Evolutionary conservation across 2,888 invertebrate genomes (phyloP), one percentile per base, ranked within the genome.

Genomic region (Tridacna gigas): DNA sequence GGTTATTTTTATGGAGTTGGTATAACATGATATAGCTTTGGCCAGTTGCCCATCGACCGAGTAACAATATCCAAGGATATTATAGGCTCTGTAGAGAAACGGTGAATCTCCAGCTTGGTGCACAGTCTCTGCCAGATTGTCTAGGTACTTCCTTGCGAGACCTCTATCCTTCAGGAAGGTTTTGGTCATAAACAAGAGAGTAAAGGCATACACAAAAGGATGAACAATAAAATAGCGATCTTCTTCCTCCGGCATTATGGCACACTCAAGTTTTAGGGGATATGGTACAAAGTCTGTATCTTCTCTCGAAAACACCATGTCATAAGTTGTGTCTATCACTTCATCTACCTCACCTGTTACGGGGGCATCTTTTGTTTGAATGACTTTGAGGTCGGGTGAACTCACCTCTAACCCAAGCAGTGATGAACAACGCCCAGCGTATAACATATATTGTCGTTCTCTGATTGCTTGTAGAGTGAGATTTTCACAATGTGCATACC

Each of bases 261-360:
- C 81, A 56, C 81, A 82, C 56, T 77, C 81, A 66, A 66, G 77
- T 37, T 77, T 47, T 7, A 82, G 5, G 7, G 81, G 73, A n/a
- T 73, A 65, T n/a, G 81, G 77, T 7, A 82, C 77, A 45, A 61
- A 67, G 51, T 51, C 9, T 9, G 56, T 22, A 56, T 82, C 81
- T 25, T 73, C 20, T 15, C 60, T 28, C 18, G 77, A 65, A 45
- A 77, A 82, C 5, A 67, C 26, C 25, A 77, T 56, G 37, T 82
- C 81, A 73, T 60, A 77, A 15, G 56, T 74, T 18, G 69, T 22
- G 3, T 67, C 18, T 26, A 37, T 71, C 20, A 18, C 9, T 65
- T 60, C 71, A 18, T 71, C 63, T 45, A 61, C 61, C 15, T 56
- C 76, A 12, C 71, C 45, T 28, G 69, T 37, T 13, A 45, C 60